phyloP scores from a whole-genome alignment of 2,797 vertebrate genomes.

The Pipistrellus nathusii region DNA sequence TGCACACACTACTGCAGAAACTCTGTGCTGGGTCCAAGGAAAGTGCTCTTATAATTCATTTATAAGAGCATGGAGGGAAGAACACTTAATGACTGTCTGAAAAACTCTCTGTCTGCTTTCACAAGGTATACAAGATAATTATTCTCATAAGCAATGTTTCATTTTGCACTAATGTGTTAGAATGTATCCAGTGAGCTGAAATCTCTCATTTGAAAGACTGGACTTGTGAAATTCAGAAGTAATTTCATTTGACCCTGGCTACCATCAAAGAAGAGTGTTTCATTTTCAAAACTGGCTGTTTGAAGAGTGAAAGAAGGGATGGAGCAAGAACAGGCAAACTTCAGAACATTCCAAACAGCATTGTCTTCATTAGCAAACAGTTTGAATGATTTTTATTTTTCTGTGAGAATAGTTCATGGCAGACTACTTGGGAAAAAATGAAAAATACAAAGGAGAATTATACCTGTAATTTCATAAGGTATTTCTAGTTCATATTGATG shows the following conservation, averaged over 20 bases:
- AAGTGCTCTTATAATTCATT: not conserved
- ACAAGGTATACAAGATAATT: slow-evolving; percentile 53
- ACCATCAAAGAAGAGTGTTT: slow-evolving; percentile 37
- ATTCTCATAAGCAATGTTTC: slow-evolving; percentile 67
- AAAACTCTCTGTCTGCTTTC: not conserved
- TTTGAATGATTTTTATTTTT: not conserved
- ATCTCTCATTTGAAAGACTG: slow-evolving; percentile 66
- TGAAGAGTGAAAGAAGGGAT: not conserved
- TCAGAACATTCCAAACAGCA: not conserved
- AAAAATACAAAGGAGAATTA: not conserved
- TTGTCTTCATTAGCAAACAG: not conserved
- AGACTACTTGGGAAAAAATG: not conserved
- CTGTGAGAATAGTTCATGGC: not conserved
- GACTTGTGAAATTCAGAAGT: slow-evolving; percentile 66
- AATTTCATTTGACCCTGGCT: slow-evolving; percentile 59
- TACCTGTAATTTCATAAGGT: not conserved
- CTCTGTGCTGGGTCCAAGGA: not conserved
- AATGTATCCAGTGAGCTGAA: slow-evolving; percentile 60
- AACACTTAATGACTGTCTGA: not conserved
- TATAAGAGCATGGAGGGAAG: not conserved
- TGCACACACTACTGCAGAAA: not conserved
- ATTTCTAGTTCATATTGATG: not conserved
- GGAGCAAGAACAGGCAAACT: not conserved
- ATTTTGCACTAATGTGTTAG: slow-evolving; percentile 22
- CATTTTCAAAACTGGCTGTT: slow-evolving; percentile 43